A percentile compares a stretch with the other conserved stretches of the same genome.
These are phyloP conservation scores for Holacanthus passer DNA, from an alignment of 2,113 vertebrate genomes.

Conservation along the genomic window DNA sequence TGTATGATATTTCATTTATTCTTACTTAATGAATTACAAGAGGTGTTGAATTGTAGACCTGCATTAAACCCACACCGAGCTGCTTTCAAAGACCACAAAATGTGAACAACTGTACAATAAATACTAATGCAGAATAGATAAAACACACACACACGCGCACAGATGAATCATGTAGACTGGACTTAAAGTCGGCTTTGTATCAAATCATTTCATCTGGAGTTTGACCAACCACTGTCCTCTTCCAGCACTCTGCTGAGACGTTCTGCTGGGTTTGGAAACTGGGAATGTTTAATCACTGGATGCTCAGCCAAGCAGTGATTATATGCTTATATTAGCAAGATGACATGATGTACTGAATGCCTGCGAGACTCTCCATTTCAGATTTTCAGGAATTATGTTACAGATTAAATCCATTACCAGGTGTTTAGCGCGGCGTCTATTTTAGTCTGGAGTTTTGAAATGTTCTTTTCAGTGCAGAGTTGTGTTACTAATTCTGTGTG, in stretches of 20 bases:
- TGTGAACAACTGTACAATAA: neutral
- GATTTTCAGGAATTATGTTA: conserved; percentile 36
- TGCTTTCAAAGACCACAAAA: conserved; percentile 1
- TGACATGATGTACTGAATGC: conserved; percentile 45
- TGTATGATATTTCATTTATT: conserved; percentile 18
- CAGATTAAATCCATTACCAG: conserved; percentile 41
- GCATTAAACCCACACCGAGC: neutral
- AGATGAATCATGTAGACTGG: neutral
- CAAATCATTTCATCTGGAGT: conserved; percentile 15
- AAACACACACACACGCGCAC: neutral
- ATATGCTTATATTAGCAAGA: conserved; percentile 52
- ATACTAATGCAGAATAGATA: neutral
- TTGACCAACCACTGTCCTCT: conserved; percentile 9
- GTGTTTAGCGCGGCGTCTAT: neutral
- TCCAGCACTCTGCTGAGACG: conserved; percentile 18
- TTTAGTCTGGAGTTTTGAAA: conserved; percentile 45
- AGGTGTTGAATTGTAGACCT: conserved; percentile 9
- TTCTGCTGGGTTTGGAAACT: conserved; percentile 46
- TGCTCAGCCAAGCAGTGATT: conserved; percentile 44
- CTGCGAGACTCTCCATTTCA: conserved; percentile 32
- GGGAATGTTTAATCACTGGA: conserved; percentile 41
- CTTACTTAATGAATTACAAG: conserved; percentile 7
- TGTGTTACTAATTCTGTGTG: conserved; percentile 33
- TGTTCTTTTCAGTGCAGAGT: conserved; percentile 18
- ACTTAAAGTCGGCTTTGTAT: conserved; percentile 4